Base-by-base conservation (phyloP, 2,797 vertebrate genomes). In the Bovichtus variegatus region DNA sequence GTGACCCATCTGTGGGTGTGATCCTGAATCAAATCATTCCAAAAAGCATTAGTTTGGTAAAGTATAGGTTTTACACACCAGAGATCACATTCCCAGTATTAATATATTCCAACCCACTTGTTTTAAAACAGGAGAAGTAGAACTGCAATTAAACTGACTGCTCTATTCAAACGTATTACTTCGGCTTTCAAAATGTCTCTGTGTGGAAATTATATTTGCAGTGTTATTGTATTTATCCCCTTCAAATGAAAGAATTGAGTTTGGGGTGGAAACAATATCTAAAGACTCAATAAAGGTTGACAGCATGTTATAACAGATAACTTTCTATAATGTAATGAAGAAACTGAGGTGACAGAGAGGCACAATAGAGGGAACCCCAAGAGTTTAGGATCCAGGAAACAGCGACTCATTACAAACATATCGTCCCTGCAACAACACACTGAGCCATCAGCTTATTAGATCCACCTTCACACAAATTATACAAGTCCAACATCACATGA, bases 171-270 rank as follows among this genome's bases (percentile, higher is more conserved):
- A 49, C 60, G 41, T 55, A 63, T 80, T 74, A 74, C 54, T 70
- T 83, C 41, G n/a, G 36, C 49, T 50, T 59, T 78, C 49, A 75
- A 73, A 65, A 76, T 66, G 61, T 74, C 66, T 7, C 58, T 41
- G 49, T 65, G 61, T 71, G 58, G 44, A 78, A 86, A 80, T 75
- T 40, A 67, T 74, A 71, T 74, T 64, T 80, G 23, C 44, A 6
- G 27, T 58, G 25, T 73, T 64, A 78, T 80, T 71, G 9, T 49
- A 69, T 78, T 76, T 58, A 60, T 78, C 29, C 31, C 21, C 16
- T 68, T 64, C 60, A 64, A 65, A 71, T 49, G 46, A 65, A 6
- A 61, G 67, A 63, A 68, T 38, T 64, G 68, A 71, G 40, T 63
- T 49, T 47, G 25, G 29, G 71, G 9, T 51, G 41, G 49, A 81